Percentiles rank a stretch among this genome's conserved stretches.
phyloP scores from a whole-genome alignment of 1,140 invertebrate species.

The Drosophila sucinea region DNA sequence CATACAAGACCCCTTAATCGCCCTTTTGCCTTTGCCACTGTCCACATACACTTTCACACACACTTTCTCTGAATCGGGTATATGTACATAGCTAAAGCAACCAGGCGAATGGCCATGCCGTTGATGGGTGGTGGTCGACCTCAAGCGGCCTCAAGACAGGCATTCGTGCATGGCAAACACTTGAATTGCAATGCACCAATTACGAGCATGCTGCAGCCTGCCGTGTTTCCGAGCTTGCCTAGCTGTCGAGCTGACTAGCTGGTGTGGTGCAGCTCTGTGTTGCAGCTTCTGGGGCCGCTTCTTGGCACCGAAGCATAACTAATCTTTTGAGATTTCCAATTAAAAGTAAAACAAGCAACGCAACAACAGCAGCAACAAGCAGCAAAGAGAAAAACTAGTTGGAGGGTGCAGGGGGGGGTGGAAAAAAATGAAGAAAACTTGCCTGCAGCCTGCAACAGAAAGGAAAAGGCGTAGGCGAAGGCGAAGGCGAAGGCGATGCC shows the following conservation, averaged over 20 bases:
- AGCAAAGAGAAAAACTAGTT: slow-evolving; percentile 40
- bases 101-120: not conserved
- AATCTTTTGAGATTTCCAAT: slow-evolving; percentile 82
- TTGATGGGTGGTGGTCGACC: slow-evolving; percentile 20
- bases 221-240: not conserved
- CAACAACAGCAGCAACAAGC: slow-evolving; percentile 36
- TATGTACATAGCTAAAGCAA: not conserved
- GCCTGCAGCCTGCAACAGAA: slow-evolving; percentile 33
- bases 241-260: not conserved
- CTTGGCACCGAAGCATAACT: slow-evolving; percentile 81
- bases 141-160: slow-evolving; percentile 71
- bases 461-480: slow-evolving; percentile 51
- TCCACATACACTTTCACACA: slow-evolving; percentile 17
- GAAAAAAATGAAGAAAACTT: slow-evolving; percentile 2
- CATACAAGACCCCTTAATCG: not conserved
- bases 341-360: slow-evolving; percentile 79
- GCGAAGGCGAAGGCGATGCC: slow-evolving; percentile 43
- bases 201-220: slow-evolving; percentile 60
- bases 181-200: slow-evolving; percentile 81
- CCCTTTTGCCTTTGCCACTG: not conserved
- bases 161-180: slow-evolving; percentile 74
- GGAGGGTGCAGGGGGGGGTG: slow-evolving; percentile 7
- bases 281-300: slow-evolving; percentile 40
- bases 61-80: slow-evolving; percentile 12
- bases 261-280: slow-evolving; percentile 3